phyloP scores from a whole-genome alignment of 2,113 vertebrate genomes.

The Cebidichthys violaceus region DNA sequence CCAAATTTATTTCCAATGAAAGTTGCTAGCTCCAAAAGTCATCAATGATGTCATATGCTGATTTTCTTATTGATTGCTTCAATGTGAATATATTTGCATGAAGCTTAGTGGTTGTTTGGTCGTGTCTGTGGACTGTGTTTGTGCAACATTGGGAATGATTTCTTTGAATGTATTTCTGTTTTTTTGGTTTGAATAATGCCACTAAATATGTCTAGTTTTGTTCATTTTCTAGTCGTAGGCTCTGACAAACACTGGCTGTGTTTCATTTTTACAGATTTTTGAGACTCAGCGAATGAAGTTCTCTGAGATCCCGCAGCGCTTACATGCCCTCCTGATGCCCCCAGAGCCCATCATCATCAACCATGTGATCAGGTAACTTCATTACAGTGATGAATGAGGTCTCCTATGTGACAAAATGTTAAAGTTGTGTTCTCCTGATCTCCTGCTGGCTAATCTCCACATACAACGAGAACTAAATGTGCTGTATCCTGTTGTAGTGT shows the following conservation, averaged over 20 bases:
- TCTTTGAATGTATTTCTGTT: neutral
- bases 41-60: too few species aligned
- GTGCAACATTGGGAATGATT: neutral
- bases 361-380: slow-evolving; percentile 94
- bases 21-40: too few species aligned
- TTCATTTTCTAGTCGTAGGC: neutral
- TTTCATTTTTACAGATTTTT: slow-evolving; percentile 89
- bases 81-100: neutral
- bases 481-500: slow-evolving; percentile 82
- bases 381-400: too few species aligned
- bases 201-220: neutral
- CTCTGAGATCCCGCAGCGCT: slow-evolving; percentile 97
- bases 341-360: slow-evolving; percentile 99
- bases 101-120: neutral
- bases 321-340: slow-evolving; percentile 98
- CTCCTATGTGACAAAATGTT: neutral
- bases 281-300: slow-evolving; percentile 98
- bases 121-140: neutral
- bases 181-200: neutral
- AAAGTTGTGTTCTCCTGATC: neutral
- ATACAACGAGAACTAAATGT: neutral
- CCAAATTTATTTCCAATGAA: neutral
- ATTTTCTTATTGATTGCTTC: neutral
- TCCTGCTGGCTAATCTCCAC: neutral
- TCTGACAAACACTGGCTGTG: neutral